A percentile compares a stretch with the other conserved stretches of the same genome.
Conservation (phyloP, 2,113 vertebrate species). For the Pogona vitticeps region DNA sequence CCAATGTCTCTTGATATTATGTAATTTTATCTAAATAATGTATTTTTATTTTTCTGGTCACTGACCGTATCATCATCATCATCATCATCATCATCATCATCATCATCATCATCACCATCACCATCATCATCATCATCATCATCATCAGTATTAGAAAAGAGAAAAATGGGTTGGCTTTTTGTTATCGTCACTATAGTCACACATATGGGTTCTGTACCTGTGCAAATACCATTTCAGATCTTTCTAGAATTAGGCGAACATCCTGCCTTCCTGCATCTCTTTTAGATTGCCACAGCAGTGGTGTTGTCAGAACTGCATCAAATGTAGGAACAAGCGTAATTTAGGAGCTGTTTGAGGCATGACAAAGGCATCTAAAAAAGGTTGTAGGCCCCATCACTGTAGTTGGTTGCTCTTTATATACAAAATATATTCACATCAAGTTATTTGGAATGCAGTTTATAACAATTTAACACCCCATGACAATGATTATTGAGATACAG, state of each 20-base stretch:
- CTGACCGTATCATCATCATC: no score
- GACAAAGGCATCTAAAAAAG: neutral
- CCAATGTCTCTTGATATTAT: no score
- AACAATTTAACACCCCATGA: neutral
- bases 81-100: no score
- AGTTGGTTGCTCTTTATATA: neutral
- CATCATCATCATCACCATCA: no score
- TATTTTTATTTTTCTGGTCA: no score
- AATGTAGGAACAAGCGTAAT: neutral
- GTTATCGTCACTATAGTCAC: no score
- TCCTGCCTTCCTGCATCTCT: neutral
- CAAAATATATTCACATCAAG: neutral
- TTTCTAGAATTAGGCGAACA: neutral
- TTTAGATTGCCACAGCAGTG: neutral
- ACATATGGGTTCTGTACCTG: neutral
- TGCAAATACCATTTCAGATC: neutral
- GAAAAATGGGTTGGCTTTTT: no score
- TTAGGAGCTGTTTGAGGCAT: no score
- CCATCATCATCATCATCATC: no score
- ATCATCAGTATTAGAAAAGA: no score
- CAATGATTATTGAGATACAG: neutral
- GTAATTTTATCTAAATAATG: no score
- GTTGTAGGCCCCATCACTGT: neutral
- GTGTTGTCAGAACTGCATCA: neutral
- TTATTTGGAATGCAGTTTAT: neutral